Percentiles rank a stretch among this genome's conserved stretches.
Evolutionary conservation across 2,888 invertebrate species (phyloP).

Genomic region (Sclerodermus sp.): DNA sequence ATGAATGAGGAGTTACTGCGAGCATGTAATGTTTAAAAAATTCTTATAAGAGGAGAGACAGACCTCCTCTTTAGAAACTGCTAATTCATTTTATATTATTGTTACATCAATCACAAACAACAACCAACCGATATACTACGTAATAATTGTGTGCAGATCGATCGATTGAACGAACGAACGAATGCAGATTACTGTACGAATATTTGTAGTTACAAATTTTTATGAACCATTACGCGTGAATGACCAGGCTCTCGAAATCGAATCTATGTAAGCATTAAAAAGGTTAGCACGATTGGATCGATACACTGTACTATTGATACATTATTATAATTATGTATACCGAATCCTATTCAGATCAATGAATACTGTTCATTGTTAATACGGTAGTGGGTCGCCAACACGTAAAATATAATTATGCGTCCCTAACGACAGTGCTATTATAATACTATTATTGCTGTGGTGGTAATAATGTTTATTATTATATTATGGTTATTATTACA

Average conservation of each 20-base stretch:
- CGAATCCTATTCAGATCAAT: constrained; percentile 33
- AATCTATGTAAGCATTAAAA: constrained; percentile 18
- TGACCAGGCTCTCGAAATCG: constrained; percentile 18
- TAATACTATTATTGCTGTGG: constrained; percentile 47
- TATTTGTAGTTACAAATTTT: constrained; percentile 20
- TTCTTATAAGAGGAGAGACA: no score
- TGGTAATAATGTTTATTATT: constrained; percentile 50
- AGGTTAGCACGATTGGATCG: constrained; percentile 19
- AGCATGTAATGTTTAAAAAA: no score
- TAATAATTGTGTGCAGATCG: constrained; percentile 2
- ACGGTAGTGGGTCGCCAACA: constrained; percentile 35
- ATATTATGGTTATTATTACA: constrained; percentile 45
- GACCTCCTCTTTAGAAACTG: no score
- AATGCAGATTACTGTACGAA: constrained; percentile 13
- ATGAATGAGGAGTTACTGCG: no score
- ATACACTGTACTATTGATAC: constrained; percentile 29
- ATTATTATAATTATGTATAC: constrained; percentile 26
- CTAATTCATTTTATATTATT: constrained; percentile 5
- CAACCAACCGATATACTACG: constrained; percentile 2
- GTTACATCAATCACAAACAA: constrained; percentile 4
- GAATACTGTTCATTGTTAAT: constrained; percentile 37
- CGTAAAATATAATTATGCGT: constrained; percentile 33
- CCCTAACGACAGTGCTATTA: constrained; percentile 41
- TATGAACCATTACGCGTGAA: constrained; percentile 17
- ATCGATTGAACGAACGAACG: neutral